Conservation (phyloP, 2,888 invertebrate species). For the Eilema depressum region DNA sequence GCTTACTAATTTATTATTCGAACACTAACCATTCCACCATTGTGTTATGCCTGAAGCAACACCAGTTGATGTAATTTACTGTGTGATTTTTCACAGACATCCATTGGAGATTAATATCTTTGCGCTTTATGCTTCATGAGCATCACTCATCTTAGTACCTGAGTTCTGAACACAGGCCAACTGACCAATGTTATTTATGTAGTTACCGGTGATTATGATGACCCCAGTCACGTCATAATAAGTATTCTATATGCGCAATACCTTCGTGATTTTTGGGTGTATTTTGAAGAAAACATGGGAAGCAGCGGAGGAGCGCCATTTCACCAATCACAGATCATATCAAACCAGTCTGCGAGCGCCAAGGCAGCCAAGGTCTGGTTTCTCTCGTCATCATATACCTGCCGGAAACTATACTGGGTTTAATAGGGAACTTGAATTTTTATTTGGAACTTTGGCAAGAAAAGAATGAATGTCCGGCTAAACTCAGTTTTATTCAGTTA, state of each 20-base stretch:
- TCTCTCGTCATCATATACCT: too few relatives aligned
- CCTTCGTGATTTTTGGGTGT: too few relatives aligned
- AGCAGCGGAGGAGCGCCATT: too few relatives aligned
- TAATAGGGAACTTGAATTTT: too few relatives aligned
- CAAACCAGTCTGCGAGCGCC: too few relatives aligned
- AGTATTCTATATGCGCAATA: too few relatives aligned
- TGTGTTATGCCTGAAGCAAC: neutral
- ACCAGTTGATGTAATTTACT: conserved; percentile 31
- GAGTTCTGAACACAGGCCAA: neutral
- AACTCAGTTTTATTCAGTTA: neutral
- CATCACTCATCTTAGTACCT: neutral
- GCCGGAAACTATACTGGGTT: too few relatives aligned
- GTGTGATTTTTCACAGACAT: conserved; percentile 38
- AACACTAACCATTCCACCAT: neutral
- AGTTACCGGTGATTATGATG: too few relatives aligned
- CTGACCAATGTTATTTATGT: neutral
- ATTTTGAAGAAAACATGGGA: too few relatives aligned
- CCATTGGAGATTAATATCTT: conserved; percentile 6
- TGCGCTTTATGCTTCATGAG: conserved; percentile 2
- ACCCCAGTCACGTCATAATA: too few relatives aligned
- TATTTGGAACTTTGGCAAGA: neutral
- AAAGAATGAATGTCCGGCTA: neutral
- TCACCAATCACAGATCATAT: too few relatives aligned
- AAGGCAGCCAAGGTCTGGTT: too few relatives aligned
- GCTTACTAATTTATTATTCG: conserved; percentile 1